phyloP scores from a whole-genome alignment of 2,113 vertebrate species.

The Epinephelus lanceolatus region DNA sequence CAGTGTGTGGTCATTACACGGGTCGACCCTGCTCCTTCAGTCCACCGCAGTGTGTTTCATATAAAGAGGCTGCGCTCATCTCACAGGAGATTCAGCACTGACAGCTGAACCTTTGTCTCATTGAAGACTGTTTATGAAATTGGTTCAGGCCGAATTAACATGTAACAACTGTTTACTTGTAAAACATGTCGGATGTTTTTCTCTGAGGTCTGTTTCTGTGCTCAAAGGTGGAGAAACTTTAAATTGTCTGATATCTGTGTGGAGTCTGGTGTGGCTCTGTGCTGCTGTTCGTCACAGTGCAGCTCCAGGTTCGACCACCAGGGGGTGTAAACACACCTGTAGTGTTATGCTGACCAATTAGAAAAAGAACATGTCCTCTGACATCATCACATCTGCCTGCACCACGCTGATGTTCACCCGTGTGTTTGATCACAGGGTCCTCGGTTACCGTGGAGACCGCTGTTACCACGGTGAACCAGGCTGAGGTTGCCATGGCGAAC shows the following conservation, averaged over 20 bases:
- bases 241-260: not conserved
- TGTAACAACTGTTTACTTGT: not conserved
- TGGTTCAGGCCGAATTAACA: not conserved
- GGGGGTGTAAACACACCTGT: no score
- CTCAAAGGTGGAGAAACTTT: not conserved
- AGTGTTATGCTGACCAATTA: no score
- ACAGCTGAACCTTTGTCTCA: no score
- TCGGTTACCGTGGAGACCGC: conserved; percentile 29
- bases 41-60: not conserved
- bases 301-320: no score
- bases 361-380: not conserved
- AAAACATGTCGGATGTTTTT: not conserved
- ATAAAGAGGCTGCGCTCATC: not conserved
- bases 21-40: not conserved
- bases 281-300: no score
- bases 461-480: not conserved
- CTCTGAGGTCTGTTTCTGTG: not conserved
- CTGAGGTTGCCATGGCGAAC: conserved; percentile 17
- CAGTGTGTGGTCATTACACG: not conserved
- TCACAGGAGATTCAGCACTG: not conserved
- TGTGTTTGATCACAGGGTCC: not conserved
- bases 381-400: not conserved
- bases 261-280: not conserved
- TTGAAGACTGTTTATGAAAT: no score
- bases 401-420: not conserved